Evolutionary conservation across 2,888 invertebrate species (phyloP), one percentile per base, ranked within the genome.

Genomic region (Hemicrepidius hirtus): DNA sequence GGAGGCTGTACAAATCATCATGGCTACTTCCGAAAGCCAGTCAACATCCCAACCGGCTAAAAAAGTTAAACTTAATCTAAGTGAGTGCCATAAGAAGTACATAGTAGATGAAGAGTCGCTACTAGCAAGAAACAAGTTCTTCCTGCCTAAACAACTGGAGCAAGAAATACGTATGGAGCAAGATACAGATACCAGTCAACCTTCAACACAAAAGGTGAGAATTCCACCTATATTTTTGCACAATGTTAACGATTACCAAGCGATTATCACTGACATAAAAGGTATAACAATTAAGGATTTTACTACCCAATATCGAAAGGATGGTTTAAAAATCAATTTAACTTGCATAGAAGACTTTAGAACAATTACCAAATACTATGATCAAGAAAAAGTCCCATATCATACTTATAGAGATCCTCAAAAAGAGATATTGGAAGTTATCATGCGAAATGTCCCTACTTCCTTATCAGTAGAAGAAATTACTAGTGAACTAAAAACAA

Each of bases 281-380:
- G 10, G 40, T 10, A 40, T 40, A 40, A 40, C 40, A 40, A 6
- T 40, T 3, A 40, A 10, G 5, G 40, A 40, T 3, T 40, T 40
- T 10, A 40, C 40, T 40, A 10, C 40, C 10, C 40, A 40, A 10
- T 10, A 40, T 40, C 3, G 40, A 40, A 40, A 40, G 10, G 40
- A 13, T 10, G 40, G 40, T 40, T 40, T 40, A 40, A 40, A 40
- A 40, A 40, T 40, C 40, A 40, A 40, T 40, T n/a, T n/a, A n/a
- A n/a, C n/a, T n/a, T n/a, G n/a, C n/a, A n/a, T n/a, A n/a, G n/a
- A n/a, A n/a, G n/a, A 6, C 10, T 6, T 6, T 40, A 40, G 40
- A 40, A 10, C 40, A 40, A 10, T 40, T 40, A 6, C 40, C 10
- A 40, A 10, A 40, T 40, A 40, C 13, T 40, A 40, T 10, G 40